These are phyloP conservation scores for Tachuris rubrigastra DNA, from an alignment of 2,113 vertebrate genomes.

Conservation along the genomic window DNA sequence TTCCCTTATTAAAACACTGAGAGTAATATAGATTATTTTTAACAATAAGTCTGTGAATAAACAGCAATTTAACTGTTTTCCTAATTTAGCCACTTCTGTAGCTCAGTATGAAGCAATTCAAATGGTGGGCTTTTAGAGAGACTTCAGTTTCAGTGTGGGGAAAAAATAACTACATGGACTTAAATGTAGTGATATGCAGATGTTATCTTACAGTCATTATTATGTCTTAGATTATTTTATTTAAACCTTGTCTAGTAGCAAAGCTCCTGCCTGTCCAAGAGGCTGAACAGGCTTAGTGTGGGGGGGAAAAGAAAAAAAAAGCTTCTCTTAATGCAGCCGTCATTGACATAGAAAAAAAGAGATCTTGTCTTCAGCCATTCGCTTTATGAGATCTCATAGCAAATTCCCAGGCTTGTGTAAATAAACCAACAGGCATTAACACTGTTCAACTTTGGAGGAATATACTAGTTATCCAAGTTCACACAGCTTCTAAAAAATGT, in stretches of 20 bases:
- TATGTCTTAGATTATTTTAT: background rate
- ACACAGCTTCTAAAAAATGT: background rate
- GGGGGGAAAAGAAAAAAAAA: background rate
- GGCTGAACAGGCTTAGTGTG: background rate
- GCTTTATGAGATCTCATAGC: background rate
- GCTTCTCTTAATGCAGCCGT: background rate
- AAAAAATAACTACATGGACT: background rate
- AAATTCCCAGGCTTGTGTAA: slow-evolving; percentile 44
- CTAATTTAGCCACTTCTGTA: background rate
- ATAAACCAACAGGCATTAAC: background rate
- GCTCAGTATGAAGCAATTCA: background rate
- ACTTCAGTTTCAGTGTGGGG: background rate
- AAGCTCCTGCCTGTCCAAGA: background rate
- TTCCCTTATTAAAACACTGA: background rate
- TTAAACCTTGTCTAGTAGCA: background rate
- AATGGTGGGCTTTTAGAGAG: background rate
- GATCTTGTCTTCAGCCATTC: background rate
- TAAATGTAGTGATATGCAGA: background rate
- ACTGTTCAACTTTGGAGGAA: background rate
- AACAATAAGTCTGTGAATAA: background rate
- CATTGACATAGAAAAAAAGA: slow-evolving; percentile 48
- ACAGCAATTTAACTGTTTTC: background rate
- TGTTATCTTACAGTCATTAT: background rate
- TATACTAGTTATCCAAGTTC: background rate
- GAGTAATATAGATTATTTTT: background rate